These are phyloP conservation scores for Botia kubotai DNA, from an alignment of 2,797 vertebrate species.

Conservation along the genomic window DNA sequence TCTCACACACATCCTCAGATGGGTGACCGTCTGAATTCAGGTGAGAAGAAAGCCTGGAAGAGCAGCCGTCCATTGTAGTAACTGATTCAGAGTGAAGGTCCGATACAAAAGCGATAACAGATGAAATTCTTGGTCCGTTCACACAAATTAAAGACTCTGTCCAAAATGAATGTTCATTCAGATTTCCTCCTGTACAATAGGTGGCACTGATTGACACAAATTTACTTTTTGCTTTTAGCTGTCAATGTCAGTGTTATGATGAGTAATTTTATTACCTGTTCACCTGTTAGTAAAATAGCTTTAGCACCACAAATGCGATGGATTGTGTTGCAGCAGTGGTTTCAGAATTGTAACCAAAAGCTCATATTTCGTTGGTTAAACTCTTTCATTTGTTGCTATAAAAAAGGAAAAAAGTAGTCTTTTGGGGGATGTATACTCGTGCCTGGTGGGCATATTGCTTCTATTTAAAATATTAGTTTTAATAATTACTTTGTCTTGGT, in stretches of 20 bases:
- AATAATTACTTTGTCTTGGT: not conserved
- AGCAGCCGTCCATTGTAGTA: not conserved
- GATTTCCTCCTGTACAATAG: not conserved
- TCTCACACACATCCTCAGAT: constrained; percentile 16
- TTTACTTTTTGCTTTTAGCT: not conserved
- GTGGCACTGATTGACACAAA: no score
- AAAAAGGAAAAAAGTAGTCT: no score
- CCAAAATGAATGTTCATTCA: no score
- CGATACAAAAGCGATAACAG: not conserved
- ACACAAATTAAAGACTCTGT: not conserved
- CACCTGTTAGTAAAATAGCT: not conserved
- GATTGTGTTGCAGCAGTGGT: no score
- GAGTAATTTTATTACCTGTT: not conserved
- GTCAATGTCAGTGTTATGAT: not conserved
- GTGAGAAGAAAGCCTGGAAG: constrained; percentile 58
- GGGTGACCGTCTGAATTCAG: constrained; percentile 55
- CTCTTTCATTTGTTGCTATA: not conserved
- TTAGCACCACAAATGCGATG: not conserved
- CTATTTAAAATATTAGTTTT: not conserved
- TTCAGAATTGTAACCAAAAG: not conserved
- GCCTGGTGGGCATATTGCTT: not conserved
- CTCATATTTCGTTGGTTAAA: not conserved
- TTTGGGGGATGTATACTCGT: no score
- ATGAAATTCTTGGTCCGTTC: not conserved
- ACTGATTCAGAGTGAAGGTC: not conserved